Evolutionary conservation across 2,888 invertebrate species (phyloP), one percentile per base, ranked within the genome.

Genomic region (Scelioninae gen. 2): DNA sequence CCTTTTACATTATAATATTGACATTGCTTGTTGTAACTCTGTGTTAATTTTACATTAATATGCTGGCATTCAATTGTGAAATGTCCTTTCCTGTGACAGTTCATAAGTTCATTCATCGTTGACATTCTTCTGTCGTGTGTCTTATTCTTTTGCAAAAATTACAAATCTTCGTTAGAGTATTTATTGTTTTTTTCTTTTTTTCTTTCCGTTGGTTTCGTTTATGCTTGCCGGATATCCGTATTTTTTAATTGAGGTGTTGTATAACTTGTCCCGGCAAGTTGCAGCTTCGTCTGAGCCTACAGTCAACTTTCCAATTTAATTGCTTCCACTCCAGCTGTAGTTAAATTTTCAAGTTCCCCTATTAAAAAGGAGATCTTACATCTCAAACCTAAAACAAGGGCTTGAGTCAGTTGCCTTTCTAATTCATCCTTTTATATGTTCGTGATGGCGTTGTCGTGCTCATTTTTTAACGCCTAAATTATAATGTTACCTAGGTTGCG

Each of bases 391-490:
- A 46, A 13, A 19, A 25, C 3, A 15, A 46, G 28, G n/a, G 25
- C 13, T 28, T 46, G 48, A 0, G 28, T 39, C 1, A 70, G 31
- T 18, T 69, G 55, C 16, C 10, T 35, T 13, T 61, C 48, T 16
- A 70, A 31, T 11, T 63, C 61, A n/a, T 15, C 2, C 13, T 18
- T 22, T 48, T 55, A 18, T 0, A 1, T 19, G 7, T 31, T 7
- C 0, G 46, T 13, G 3, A 70, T 70, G 0, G 0, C 3, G 13
- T 63, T 41, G 0, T 33, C 7, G 19, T 61, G 53, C 16, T 70
- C 61, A 3, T 7, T 33, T 48, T 63, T 61, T 5, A 19, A 70
- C 3, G 69, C 46, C 3, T 61, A 61, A 2, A 48, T 9, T 1
- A 70, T 63, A 0, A 39, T 4, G 13, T 53, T 46, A 1, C 69